Conservation (phyloP, 92 coral and sea anemone genomes). For the Galaxea fascicularis region DNA sequence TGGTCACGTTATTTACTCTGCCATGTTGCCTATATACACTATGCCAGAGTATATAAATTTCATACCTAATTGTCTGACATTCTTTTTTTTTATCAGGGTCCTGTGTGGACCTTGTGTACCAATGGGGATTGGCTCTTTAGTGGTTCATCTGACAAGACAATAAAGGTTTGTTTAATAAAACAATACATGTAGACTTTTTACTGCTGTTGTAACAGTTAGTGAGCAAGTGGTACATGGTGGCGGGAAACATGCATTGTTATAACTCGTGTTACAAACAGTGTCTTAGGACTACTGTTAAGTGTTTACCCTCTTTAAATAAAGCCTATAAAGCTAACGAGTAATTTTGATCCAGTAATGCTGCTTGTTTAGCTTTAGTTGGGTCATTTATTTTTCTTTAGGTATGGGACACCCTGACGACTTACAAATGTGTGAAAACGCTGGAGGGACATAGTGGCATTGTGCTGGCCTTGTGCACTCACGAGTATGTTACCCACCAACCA, state of each 20-base stretch:
- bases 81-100: constrained; percentile 75
- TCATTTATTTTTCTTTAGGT: constrained; percentile 62
- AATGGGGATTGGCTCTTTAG: constrained; percentile 98
- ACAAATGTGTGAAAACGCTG: constrained; percentile 95
- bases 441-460: constrained; percentile 98
- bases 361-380: not conserved
- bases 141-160: constrained; percentile 98
- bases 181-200: not conserved
- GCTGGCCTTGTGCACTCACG: constrained; percentile 92
- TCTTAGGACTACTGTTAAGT: no score
- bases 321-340: no score
- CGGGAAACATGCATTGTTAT: no score
- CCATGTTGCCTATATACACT: no score
- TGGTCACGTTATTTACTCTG: no score
- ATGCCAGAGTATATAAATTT: not conserved
- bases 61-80: not conserved
- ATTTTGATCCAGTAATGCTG: no score
- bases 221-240: no score
- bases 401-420: constrained; percentile 97
- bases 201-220: not conserved
- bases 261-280: no score
- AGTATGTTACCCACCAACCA: constrained; percentile 66
- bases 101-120: constrained; percentile 97
- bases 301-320: no score
- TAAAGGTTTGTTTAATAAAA: constrained; percentile 68